Evolutionary conservation across 35 echinoderm and acorn worm species (phyloP).

Genomic region (Nesometra sesokonis): DNA sequence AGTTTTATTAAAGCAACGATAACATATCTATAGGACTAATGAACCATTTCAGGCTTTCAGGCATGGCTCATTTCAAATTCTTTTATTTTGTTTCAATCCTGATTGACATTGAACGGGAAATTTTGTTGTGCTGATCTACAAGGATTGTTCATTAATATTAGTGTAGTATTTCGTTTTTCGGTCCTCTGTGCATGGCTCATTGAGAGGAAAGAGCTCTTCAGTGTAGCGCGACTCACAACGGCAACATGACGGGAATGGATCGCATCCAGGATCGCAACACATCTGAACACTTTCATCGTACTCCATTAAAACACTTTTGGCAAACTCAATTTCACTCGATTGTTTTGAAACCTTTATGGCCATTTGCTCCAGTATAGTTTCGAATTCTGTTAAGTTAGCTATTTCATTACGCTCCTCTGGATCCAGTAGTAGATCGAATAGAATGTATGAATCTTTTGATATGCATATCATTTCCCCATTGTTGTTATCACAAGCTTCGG

Average conservation of each 20-base stretch:
- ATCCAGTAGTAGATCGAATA: neutral
- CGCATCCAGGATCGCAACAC: neutral
- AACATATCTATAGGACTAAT: too few species aligned
- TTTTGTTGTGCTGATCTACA: too few species aligned
- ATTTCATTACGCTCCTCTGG: neutral
- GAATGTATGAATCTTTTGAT: neutral
- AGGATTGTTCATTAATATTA: too few species aligned
- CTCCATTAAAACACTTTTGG: neutral
- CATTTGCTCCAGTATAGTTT: neutral
- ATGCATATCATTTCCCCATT: neutral
- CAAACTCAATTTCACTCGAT: neutral
- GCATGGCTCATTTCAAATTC: too few species aligned
- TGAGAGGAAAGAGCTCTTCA: neutral
- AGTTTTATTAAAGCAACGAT: too few species aligned
- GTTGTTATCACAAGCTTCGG: neutral
- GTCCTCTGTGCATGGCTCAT: neutral
- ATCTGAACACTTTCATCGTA: neutral
- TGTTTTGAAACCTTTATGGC: too few species aligned
- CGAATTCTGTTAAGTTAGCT: too few species aligned
- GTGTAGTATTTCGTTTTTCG: too few species aligned
- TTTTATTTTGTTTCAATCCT: too few species aligned
- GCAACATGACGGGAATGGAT: neutral
- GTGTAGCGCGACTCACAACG: neutral
- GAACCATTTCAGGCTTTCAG: too few species aligned
- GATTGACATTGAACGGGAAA: too few species aligned